Evolutionary conservation across 2,113 vertebrate genomes (phyloP).

Genomic region (Lasiurus borealis): DNA sequence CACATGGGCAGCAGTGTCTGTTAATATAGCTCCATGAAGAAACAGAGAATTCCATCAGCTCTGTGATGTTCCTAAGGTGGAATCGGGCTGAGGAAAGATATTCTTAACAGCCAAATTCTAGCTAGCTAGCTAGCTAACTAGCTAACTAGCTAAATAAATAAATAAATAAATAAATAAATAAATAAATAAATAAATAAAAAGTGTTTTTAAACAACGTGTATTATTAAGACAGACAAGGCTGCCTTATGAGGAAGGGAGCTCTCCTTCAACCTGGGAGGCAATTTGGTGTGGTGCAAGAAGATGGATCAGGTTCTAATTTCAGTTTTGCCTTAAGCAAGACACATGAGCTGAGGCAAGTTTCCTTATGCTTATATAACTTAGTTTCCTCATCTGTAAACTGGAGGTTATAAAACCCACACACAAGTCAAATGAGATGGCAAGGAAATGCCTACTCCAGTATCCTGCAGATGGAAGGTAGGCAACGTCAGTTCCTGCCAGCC

Average conservation of each 20-base stretch:
- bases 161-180: constrained; percentile 8
- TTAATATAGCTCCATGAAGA: background rate
- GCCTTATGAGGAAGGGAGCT: background rate
- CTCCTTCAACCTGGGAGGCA: background rate
- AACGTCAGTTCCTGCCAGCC: background rate
- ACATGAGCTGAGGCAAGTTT: background rate
- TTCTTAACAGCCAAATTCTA: constrained; percentile 2
- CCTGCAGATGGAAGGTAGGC: background rate
- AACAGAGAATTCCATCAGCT: background rate
- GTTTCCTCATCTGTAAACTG: constrained; percentile 50
- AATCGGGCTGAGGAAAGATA: background rate
- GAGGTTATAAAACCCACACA: constrained; percentile 16
- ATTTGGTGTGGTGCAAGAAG: background rate
- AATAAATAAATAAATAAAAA: background rate
- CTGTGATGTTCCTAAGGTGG: constrained; percentile 6
- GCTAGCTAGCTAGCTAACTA: background rate
- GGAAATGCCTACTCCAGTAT: background rate
- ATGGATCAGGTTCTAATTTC: background rate
- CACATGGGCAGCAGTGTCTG: background rate
- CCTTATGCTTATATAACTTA: background rate
- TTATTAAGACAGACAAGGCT: background rate
- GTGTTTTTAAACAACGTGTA: background rate
- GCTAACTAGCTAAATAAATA: background rate
- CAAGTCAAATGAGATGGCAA: background rate
- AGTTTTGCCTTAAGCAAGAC: constrained; percentile 8